Evolutionary conservation across 2,888 invertebrate genomes (phyloP), one percentile per base, ranked within the genome.

Genomic region (Perizoma affinitatum): DNA sequence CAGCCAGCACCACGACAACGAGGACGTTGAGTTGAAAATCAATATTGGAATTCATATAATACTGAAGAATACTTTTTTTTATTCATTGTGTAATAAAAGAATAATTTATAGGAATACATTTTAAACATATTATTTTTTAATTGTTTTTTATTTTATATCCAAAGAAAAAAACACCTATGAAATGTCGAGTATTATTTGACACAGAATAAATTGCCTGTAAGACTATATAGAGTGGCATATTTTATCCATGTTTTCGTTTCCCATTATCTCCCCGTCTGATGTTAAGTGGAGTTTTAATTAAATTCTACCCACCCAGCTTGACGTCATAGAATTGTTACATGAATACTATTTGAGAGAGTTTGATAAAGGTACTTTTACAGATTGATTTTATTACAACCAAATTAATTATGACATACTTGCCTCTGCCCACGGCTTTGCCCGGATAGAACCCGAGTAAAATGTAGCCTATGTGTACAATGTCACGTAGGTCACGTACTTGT

Each of bases 221-320:
- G 58, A 44, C 44, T 44, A 59, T 51, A 47, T 51, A 55, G 51
- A 51, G 47, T 44, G 42, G 51, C 61, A 47, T 48, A 56, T 61
- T 56, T 53, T 52, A 54, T 52, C 44, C 47, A 36, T 49, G 52
- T 61, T 56, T 61, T 61, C 47, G 54, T 61, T 63, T 63, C 47
- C 49, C 43, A 63, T 65, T 63, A 65, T 60, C 45, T 60, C 51
- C 51, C 56, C 38, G 50, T 52, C 47, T 42, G 54, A 54, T 51
- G 22, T 34, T 56, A 45, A 38, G 42, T 47, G 38, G 55, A 53
- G 41, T 36, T 60, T 63, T 61, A 66, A 66, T 66, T 61, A 66
- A 53, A 61, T 45, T 58, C 43, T 52, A 52, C 53, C 36, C 45
- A 22, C 38, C 43, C 8, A 44, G 36, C 22, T 52, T 59, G 55